Base-by-base conservation (phyloP, 1,140 invertebrate genomes). In the Yoshiicerus persimilis region DNA sequence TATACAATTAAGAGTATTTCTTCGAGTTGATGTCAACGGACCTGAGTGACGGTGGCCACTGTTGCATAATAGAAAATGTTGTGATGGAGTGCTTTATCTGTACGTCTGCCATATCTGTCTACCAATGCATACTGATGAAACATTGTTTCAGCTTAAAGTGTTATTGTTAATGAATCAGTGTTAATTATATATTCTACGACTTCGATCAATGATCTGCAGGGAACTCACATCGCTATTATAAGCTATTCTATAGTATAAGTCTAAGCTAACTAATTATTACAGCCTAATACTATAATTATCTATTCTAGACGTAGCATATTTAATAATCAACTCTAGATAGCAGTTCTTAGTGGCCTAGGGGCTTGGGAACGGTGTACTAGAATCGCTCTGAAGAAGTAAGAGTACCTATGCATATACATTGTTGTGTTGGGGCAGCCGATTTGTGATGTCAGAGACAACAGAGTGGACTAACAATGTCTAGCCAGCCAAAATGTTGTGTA, bases 31-130 rank as follows among this genome's bases (percentile, higher is more conserved):
- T 30, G 11, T 25, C 64, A 70, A 70, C 23, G 64, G 64, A 30
- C 23, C 64, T 27, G 27, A 30, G 64, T 56, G 47, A 56, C 47
- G 47, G 47, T 6, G 64, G 64, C 64, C 27, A 30, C 64, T 70
- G 64, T 70, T 70, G 64, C 64, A 70, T 70, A 70, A 70, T 70
- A 70, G 64, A 70, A 70, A 70, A 70, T 70, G 64, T 70, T 70
- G 64, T 70, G 64, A 70, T 70, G 64, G 64, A 70, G 64, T 70
- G 64, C 64, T 70, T 70, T 70, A 70, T 70, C 23, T 70, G 64
- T 70, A 70, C 64, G 64, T 70, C 64, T 70, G 64, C 64, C 64
- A 70, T 70, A 70, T 70, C 64, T 70, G 64, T 70, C 64, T 70
- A 70, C 64, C 64, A 70, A 25, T 70, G 64, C 64, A 30, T 70